These are phyloP conservation scores for Uropsilus gracilis DNA, from an alignment of 2,113 vertebrate genomes.

Conservation along the genomic window DNA sequence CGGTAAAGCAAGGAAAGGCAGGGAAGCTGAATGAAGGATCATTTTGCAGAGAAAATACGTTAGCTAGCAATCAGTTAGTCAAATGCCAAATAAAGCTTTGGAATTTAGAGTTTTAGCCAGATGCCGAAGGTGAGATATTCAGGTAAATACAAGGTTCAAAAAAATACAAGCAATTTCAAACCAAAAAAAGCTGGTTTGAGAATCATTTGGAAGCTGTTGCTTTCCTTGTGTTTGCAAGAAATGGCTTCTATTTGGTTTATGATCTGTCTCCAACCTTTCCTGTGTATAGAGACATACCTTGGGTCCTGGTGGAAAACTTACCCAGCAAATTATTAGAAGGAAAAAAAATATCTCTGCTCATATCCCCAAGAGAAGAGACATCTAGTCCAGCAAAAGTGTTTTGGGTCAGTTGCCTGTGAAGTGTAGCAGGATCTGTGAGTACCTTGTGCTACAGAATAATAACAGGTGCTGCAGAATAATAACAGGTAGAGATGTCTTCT, in stretches of 20 bases:
- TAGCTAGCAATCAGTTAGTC: neutral
- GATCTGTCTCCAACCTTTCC: neutral
- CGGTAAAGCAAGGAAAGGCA: neutral
- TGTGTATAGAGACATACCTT: neutral
- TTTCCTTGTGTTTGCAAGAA: neutral
- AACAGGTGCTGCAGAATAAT: neutral
- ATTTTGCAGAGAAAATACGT: neutral
- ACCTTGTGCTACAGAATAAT: neutral
- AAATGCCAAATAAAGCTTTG: neutral
- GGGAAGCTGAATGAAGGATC: neutral
- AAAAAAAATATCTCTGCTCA: neutral
- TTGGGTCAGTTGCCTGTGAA: neutral
- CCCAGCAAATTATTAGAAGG: neutral
- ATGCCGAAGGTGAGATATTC: neutral
- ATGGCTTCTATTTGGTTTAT: neutral
- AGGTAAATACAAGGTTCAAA: neutral
- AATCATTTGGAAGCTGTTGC: neutral
- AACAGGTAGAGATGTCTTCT: neutral
- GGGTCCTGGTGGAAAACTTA: neutral
- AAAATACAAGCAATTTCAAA: too few relatives aligned
- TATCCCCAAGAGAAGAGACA: neutral
- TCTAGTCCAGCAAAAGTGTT: neutral
- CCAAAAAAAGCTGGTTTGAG: slow-evolving; percentile 4
- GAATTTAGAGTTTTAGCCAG: neutral
- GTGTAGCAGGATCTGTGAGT: neutral